Conservation (phyloP, 2,113 vertebrate species). For the Nansenia antarctica region DNA sequence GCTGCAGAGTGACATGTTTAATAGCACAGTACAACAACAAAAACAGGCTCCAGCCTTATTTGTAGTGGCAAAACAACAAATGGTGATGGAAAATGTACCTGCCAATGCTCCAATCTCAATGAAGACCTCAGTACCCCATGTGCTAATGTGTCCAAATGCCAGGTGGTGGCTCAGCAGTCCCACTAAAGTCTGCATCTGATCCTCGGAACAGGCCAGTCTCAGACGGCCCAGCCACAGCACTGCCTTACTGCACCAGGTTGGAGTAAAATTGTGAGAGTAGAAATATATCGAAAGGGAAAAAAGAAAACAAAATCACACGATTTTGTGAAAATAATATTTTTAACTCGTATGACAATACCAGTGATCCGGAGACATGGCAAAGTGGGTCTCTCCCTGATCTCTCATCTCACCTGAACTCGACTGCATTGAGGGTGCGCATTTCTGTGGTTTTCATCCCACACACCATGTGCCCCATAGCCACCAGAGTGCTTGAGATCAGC, state of each 20-base stretch:
- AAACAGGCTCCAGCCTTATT: not conserved
- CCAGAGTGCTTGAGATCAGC: slow-evolving; percentile 73
- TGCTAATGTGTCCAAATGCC: slow-evolving; percentile 73
- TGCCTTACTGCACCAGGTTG: slow-evolving; percentile 68
- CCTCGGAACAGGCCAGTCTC: slow-evolving; percentile 72
- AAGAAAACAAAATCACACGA: not conserved
- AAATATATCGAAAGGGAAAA: not conserved
- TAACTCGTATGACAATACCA: no score
- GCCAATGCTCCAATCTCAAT: slow-evolving; percentile 78
- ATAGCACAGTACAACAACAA: not conserved
- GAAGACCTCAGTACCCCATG: slow-evolving; percentile 76
- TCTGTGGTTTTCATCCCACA: slow-evolving; percentile 71
- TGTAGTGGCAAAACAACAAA: not conserved
- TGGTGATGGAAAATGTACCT: slow-evolving; percentile 52
- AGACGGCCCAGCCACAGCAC: slow-evolving; percentile 73
- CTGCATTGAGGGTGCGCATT: slow-evolving; percentile 67
- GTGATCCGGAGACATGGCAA: not conserved
- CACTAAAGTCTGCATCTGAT: slow-evolving; percentile 66
- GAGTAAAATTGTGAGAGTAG: not conserved
- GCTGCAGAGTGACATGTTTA: slow-evolving; percentile 51
- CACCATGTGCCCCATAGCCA: slow-evolving; percentile 75
- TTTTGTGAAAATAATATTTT: no score
- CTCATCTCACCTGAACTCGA: slow-evolving; percentile 76
- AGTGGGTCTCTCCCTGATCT: not conserved
- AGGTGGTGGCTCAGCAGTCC: slow-evolving; percentile 62